These are phyloP conservation scores for Drosophila hamatofila DNA, from an alignment of 2,888 invertebrate genomes.

Conservation along the genomic window DNA sequence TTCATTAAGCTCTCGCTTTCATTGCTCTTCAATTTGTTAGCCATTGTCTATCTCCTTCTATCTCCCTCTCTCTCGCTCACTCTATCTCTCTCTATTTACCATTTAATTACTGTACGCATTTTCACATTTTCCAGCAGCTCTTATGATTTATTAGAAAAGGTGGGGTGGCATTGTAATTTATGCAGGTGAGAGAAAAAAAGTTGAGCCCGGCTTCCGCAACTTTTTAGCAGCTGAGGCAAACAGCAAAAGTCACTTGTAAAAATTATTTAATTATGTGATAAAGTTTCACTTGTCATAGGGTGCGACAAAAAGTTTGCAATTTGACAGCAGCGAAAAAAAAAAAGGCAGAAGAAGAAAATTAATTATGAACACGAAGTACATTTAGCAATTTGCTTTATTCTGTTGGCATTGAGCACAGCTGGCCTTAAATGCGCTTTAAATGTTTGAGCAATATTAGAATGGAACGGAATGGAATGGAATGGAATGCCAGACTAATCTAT, in stretches of 20 bases:
- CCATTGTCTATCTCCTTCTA: conserved; percentile 3
- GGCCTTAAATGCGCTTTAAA: conserved; percentile 9
- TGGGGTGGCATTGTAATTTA: conserved; percentile 58
- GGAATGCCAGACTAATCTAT: conserved; percentile 30
- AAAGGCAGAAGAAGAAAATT: conserved; percentile 54
- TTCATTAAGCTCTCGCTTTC: conserved; percentile 56
- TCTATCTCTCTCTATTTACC: not conserved
- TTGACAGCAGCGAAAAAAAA: conserved; percentile 43
- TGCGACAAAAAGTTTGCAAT: conserved; percentile 36
- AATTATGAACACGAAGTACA: conserved; percentile 50
- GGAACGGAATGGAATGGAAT: conserved; percentile 16
- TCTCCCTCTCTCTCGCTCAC: not conserved
- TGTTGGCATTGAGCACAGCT: conserved; percentile 10
- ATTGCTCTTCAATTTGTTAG: conserved; percentile 50
- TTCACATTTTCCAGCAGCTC: conserved; percentile 53
- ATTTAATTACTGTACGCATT: conserved; percentile 68
- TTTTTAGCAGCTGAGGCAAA: conserved; percentile 41
- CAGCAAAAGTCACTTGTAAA: conserved; percentile 51
- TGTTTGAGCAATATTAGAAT: conserved; percentile 27
- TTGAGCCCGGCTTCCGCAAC: conserved; percentile 37
- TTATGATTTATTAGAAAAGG: conserved; percentile 63
- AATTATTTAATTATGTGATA: conserved; percentile 75
- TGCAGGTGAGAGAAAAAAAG: conserved; percentile 53
- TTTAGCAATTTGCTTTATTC: not conserved
- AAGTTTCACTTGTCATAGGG: conserved; percentile 62